Conservation (phyloP, 2,797 vertebrate genomes). For the Morus bassanus region DNA sequence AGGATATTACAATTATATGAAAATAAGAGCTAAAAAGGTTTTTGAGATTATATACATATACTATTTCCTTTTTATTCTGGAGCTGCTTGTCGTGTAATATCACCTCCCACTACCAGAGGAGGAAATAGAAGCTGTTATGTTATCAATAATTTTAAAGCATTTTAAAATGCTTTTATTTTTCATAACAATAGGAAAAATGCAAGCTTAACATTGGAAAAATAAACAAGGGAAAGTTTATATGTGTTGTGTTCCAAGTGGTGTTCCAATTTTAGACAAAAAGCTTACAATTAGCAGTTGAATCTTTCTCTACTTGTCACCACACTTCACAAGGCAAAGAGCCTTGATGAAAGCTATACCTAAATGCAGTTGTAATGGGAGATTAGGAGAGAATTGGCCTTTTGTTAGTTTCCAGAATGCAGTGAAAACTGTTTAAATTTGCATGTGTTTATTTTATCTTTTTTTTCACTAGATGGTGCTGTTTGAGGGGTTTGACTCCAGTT, state of each 20-base stretch:
- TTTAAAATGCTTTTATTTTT: neutral
- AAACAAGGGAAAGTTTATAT: conserved; percentile 3
- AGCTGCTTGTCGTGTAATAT: neutral
- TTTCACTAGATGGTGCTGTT: conserved; percentile 68
- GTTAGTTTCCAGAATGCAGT: conserved; percentile 26
- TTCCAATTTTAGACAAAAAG: conserved; percentile 40
- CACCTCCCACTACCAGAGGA: neutral
- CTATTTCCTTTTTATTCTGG: neutral
- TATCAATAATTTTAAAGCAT: neutral
- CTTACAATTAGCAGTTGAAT: conserved; percentile 46
- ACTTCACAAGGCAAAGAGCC: conserved; percentile 44
- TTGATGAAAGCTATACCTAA: conserved; percentile 58
- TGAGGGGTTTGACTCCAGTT: conserved; percentile 16
- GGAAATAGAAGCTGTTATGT: neutral
- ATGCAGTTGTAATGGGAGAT: conserved; percentile 62
- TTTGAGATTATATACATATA: neutral
- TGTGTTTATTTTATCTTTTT: conserved; percentile 14
- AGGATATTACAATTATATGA: neutral
- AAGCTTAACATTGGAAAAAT: neutral
- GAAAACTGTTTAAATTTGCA: conserved; percentile 63
- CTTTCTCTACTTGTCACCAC: conserved; percentile 59
- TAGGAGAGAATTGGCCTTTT: conserved; percentile 62
- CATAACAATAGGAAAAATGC: neutral
- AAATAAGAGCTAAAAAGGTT: neutral
- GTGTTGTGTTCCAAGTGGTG: neutral